Base-by-base conservation (phyloP, 1,140 invertebrate species). In the Microplitis demolitor region DNA sequence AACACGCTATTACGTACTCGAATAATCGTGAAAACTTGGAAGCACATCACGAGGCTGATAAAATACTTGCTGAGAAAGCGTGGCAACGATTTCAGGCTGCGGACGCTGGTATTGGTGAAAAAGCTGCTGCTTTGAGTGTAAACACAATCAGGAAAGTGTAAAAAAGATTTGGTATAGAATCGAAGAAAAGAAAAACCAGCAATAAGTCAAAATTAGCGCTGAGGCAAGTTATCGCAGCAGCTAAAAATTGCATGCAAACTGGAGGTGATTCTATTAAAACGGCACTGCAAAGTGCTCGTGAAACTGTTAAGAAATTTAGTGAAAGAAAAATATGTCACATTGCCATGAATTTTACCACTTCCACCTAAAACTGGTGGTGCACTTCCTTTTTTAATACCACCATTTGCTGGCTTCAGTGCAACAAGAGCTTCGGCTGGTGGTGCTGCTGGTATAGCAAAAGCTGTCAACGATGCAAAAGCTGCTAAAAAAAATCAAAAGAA, bases 381-480 rank as follows among this genome's bases (percentile, higher is more conserved):
- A 33, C 50, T 74, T 33, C 67, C 72, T 62, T 70, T 64, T 51
- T 66, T 69, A 11, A 54, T 69, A 54, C 62, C 64, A 37, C 1
- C 74, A 35, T 69, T 76, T 56, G 75, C 75, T 31, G 72, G 68
- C 8, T 39, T 74, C 2, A 76, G 75, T 70, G 71, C 74, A 11
- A 54, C 54, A 50, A 66, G 75, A 16, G 58, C 60, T 50, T 64
- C 71, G 45, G 68, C 73, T 51, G 76, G 71, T 51, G 77, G 77
- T n/a, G 75, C 76, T 35, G 33, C 75, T 63, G 79, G 60, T 66
- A 72, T 14, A 74, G 79, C 53, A 69, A 39, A 56, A 69, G 69
- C 60, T 74, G 79, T 16, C 79, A 82, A 51, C 79, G 66, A 72
- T 64, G 75, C 73, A 73, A 51, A 69, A 82, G 24, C 24, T 24